Percentiles rank a stretch among this genome's conserved stretches.
Evolutionary conservation across 2,888 invertebrate genomes (phyloP).

Genomic region (Euproctis similis): DNA sequence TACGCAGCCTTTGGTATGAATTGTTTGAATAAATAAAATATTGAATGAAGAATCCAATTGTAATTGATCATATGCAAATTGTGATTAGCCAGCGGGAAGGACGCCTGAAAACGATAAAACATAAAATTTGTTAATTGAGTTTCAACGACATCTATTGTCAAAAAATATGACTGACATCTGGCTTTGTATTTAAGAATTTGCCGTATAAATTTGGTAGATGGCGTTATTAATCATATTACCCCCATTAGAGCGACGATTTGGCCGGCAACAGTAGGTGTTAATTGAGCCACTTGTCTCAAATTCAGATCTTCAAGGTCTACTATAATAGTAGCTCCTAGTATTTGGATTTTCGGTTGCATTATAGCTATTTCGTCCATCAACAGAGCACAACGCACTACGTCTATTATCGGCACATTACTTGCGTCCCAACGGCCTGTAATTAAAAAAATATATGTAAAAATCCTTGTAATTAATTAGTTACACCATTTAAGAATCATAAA

Average conservation of each 20-base stretch:
- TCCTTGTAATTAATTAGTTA: no score
- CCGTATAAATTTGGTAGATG: no score
- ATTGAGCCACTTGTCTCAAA: slow-evolving; percentile 44
- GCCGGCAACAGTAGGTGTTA: slow-evolving; percentile 52
- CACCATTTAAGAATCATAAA: no score
- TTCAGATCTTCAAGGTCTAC: slow-evolving; percentile 60
- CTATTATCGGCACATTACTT: slow-evolving; percentile 44
- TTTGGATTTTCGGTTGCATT: slow-evolving; percentile 62
- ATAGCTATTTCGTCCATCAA: slow-evolving; percentile 60
- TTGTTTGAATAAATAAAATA: slow-evolving; percentile 85
- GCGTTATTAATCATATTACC: slow-evolving; percentile 30
- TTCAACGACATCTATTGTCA: slow-evolving; percentile 2
- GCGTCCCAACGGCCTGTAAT: slow-evolving; percentile 56
- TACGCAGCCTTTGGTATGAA: slow-evolving; percentile 80
- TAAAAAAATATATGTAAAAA: no score
- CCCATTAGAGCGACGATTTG: slow-evolving; percentile 64
- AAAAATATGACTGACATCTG: neutral
- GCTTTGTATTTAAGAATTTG: no score
- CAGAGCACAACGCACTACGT: slow-evolving; percentile 55
- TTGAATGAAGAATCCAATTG: slow-evolving; percentile 85
- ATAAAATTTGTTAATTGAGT: slow-evolving; percentile 1
- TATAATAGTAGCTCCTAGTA: slow-evolving; percentile 59
- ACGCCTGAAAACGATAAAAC: slow-evolving; percentile 76
- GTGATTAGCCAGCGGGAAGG: slow-evolving; percentile 82
- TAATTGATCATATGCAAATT: slow-evolving; percentile 86